Evolutionary conservation across 2,797 vertebrate species (phyloP).

Genomic region (Steatocranus sp.): DNA sequence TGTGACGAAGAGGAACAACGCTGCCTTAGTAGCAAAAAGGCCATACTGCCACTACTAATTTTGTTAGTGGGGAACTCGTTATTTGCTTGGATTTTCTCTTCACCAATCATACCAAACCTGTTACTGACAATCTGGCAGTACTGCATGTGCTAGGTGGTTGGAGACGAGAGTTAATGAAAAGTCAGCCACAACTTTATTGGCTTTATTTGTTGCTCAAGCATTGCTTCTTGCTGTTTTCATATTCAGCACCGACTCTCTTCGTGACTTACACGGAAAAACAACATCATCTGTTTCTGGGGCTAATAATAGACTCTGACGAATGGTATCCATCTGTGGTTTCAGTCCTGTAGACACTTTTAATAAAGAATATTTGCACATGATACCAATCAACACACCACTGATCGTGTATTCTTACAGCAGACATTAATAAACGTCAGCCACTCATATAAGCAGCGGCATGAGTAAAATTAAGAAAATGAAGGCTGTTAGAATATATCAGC

Average conservation of each 20-base stretch:
- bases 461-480: not conserved
- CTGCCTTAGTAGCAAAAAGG: not conserved
- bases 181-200: not conserved
- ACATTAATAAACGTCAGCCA: not conserved
- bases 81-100: not conserved
- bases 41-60: not conserved
- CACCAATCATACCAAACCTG: not conserved
- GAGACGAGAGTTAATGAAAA: not conserved
- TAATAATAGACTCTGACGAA: not conserved
- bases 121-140: not conserved
- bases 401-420: not conserved
- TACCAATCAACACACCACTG: rapidly evolving
- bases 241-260: not conserved
- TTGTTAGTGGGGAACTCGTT: not conserved
- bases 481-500: not conserved
- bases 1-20: rapidly evolving
- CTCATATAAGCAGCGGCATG: not conserved
- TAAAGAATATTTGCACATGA: not conserved
- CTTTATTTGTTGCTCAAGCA: not conserved
- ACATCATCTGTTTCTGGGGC: not conserved
- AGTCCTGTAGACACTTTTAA: not conserved
- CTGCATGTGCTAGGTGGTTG: not conserved
- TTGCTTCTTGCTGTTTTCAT: not conserved
- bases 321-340: not conserved
- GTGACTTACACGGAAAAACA: not conserved